A percentile compares a stretch with the other conserved stretches of the same genome.
Conservation (phyloP, 2,888 invertebrate species). For the Rapana venosa region DNA sequence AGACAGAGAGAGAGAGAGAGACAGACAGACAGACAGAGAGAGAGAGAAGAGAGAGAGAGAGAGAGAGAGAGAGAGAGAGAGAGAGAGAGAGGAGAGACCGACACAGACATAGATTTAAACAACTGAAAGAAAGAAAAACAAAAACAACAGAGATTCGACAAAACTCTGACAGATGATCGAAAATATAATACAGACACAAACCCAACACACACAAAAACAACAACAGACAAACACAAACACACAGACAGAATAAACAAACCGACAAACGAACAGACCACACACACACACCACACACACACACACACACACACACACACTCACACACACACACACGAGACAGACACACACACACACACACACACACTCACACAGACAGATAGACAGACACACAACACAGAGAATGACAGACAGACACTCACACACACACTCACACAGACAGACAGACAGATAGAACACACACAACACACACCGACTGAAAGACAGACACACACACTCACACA, state of each 20-base stretch:
- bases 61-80: background rate
- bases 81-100: background rate
- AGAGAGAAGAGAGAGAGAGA: background rate
- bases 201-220: background rate
- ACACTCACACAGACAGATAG: conserved; percentile 26
- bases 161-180: no score
- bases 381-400: background rate
- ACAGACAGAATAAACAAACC: background rate
- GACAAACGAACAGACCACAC: background rate
- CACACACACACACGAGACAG: background rate
- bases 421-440: background rate
- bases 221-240: background rate
- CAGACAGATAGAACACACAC: background rate
- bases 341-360: background rate
- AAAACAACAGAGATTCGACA: no score
- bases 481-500: background rate
- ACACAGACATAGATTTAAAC: no score
- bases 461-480: background rate
- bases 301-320: background rate
- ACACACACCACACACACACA: background rate
- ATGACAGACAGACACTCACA: background rate
- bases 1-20: background rate
- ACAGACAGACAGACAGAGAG: background rate
- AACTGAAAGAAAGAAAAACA: no score
- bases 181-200: no score